Evolutionary conservation across 2,113 vertebrate species (phyloP).

Genomic region (Chelonoidis abingdonii): DNA sequence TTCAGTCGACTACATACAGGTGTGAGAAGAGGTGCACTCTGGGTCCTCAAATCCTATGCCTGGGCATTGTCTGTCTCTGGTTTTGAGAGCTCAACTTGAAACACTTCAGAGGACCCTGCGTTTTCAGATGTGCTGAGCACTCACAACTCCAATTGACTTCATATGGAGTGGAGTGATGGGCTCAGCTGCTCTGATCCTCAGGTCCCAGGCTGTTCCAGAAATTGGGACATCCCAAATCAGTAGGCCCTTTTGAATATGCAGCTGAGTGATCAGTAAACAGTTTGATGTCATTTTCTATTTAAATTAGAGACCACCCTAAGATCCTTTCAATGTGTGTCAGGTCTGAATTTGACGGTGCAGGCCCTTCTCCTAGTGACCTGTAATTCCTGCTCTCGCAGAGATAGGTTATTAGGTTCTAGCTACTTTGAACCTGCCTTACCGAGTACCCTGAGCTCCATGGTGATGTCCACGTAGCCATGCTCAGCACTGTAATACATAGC

Average conservation of each 20-base stretch:
- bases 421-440: slow-evolving; percentile 74
- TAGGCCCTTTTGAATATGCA: neutral
- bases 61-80: neutral
- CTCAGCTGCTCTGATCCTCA: accelerated
- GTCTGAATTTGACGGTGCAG: neutral
- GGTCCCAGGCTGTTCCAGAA: neutral
- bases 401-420: accelerated
- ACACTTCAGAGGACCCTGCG: neutral
- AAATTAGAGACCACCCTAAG: too few species aligned
- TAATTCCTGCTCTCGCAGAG: neutral
- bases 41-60: neutral
- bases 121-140: neutral
- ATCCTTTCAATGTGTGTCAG: neutral
- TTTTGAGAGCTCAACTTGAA: neutral
- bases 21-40: neutral
- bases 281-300: neutral
- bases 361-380: neutral
- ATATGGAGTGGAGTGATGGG: neutral
- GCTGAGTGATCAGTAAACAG: neutral
- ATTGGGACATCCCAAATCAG: neutral
- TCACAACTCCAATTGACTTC: neutral
- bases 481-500: slow-evolving; percentile 97
- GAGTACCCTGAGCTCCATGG: slow-evolving; percentile 93
- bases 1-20: neutral
- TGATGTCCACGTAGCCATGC: slow-evolving; percentile 97